Evolutionary conservation across 2,797 vertebrate genomes (phyloP).

Genomic region (Channa striata): DNA sequence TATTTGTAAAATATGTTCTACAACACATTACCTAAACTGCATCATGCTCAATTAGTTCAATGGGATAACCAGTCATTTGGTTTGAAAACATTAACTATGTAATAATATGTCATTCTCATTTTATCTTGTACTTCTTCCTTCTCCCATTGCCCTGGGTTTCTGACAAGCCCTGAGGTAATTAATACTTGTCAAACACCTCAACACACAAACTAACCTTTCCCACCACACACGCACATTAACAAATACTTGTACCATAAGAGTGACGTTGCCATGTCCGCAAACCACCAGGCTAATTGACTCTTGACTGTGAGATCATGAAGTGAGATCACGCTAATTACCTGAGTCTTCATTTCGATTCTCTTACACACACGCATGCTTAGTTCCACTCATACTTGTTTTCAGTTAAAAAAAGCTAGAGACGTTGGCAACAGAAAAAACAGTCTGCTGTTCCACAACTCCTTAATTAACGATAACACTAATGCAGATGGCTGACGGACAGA

Average conservation of each 20-base stretch:
- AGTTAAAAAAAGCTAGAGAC: constrained; percentile 74
- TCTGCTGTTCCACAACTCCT: constrained; percentile 46
- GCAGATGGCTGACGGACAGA: constrained; percentile 24
- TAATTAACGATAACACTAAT: constrained; percentile 46
- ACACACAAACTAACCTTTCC: constrained; percentile 15
- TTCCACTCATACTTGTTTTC: constrained; percentile 62
- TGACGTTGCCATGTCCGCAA: constrained; percentile 76
- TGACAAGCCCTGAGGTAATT: constrained; percentile 79
- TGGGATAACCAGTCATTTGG: constrained; percentile 4
- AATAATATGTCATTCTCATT: constrained; percentile 29
- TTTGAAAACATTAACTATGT: constrained; percentile 21
- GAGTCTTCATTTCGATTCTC: constrained; percentile 58
- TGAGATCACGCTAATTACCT: constrained; percentile 83
- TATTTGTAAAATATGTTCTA: too few species aligned
- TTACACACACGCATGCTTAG: background rate
- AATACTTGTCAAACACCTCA: constrained; percentile 82
- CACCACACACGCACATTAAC: constrained; percentile 51
- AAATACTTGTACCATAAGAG: constrained; percentile 54
- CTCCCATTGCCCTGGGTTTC: constrained; percentile 23
- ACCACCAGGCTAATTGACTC: constrained; percentile 86
- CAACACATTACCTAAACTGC: background rate
- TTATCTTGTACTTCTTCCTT: constrained; percentile 14
- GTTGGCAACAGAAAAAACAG: constrained; percentile 51
- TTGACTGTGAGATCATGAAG: constrained; percentile 79
- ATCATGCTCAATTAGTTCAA: constrained; percentile 1